These are phyloP conservation scores for Danionella dracula DNA, from an alignment of 2,797 vertebrate species.

Conservation along the genomic window DNA sequence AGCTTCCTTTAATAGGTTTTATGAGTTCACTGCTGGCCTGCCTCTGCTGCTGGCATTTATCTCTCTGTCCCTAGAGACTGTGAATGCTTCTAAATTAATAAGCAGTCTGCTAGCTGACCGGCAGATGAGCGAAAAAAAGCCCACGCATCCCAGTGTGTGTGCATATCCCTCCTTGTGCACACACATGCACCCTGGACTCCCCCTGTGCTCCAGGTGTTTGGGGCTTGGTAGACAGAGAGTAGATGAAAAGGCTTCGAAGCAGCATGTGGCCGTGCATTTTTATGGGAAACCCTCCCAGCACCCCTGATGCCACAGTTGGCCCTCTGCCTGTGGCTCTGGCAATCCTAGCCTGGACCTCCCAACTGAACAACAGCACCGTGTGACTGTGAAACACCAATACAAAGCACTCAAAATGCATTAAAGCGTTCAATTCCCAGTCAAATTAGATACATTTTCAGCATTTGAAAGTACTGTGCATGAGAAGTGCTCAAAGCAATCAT, in stretches of 20 bases:
- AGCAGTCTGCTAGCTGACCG: conserved; percentile 60
- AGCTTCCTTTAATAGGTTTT: conserved; percentile 74
- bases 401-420: conserved; percentile 20
- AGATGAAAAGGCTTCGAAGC: conserved; percentile 64
- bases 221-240: conserved; percentile 56
- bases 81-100: conserved; percentile 79
- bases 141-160: conserved; percentile 26
- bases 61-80: conserved; percentile 64
- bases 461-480: conserved; percentile 39
- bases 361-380: neutral
- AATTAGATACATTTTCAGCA: conserved; percentile 49
- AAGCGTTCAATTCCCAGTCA: conserved; percentile 20
- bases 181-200: conserved; percentile 26
- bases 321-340: conserved; percentile 46
- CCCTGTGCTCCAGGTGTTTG: conserved; percentile 54
- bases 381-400: neutral
- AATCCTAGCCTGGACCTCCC: conserved; percentile 27
- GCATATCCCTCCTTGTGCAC: conserved; percentile 35
- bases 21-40: conserved; percentile 70
- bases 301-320: conserved; percentile 45
- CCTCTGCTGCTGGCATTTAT: conserved; percentile 73
- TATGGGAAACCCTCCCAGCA: conserved; percentile 46
- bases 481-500: conserved; percentile 52
- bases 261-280: conserved; percentile 65
- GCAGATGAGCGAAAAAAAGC: conserved; percentile 32